phyloP scores from a whole-genome alignment of 1,140 invertebrate genomes.

The Vanessa atalanta region DNA sequence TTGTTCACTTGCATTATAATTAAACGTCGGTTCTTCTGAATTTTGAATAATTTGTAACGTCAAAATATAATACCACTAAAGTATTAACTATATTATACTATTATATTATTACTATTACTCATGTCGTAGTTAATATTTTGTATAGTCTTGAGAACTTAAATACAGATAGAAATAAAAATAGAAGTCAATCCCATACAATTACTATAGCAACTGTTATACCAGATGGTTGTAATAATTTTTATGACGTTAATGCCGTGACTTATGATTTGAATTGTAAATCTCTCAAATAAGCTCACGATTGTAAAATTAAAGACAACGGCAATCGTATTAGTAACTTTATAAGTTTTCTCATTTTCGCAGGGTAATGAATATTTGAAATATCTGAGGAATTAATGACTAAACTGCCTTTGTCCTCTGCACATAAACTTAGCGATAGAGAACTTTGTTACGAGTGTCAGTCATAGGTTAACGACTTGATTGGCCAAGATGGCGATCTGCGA shows the following conservation, averaged over 20 bases:
- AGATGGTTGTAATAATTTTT: not conserved
- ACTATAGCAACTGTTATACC: conserved; percentile 11
- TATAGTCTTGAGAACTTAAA: not conserved
- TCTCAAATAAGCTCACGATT: too few species aligned
- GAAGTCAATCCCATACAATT: not conserved
- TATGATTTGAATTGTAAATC: too few species aligned
- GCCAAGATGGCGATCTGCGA: conserved; percentile 61
- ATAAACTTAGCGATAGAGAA: conserved; percentile 11
- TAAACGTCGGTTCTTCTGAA: not conserved
- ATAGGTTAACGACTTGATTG: conserved; percentile 75
- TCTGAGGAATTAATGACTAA: not conserved
- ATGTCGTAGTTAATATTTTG: not conserved
- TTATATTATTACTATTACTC: too few species aligned
- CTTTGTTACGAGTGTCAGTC: conserved; percentile 47
- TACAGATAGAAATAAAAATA: conserved; percentile 2
- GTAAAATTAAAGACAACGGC: too few species aligned
- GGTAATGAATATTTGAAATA: not conserved
- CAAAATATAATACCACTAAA: too few species aligned
- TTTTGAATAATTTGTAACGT: too few species aligned
- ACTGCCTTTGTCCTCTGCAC: not conserved
- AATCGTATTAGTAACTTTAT: too few species aligned
- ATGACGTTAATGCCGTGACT: conserved; percentile 1
- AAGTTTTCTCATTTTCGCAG: not conserved
- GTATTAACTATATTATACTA: too few species aligned
- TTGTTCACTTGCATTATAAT: conserved; percentile 14